Percentiles rank a stretch among this genome's conserved stretches.
Evolutionary conservation across 1,140 invertebrate species (phyloP).

Genomic region (Druon quercuslanigerum): DNA sequence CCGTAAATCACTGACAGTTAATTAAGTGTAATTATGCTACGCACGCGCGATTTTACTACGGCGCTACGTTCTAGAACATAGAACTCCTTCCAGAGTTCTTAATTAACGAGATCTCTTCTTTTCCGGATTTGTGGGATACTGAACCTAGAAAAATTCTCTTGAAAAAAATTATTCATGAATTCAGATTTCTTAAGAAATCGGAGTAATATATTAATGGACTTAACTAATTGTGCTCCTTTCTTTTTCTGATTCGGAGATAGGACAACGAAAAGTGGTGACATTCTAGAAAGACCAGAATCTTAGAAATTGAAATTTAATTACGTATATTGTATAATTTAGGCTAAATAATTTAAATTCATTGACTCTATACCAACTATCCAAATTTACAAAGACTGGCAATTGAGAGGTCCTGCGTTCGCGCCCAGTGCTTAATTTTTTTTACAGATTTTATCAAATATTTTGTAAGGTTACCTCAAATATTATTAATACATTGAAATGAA

Average conservation of each 20-base stretch:
- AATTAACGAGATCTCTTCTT: conserved; percentile 24
- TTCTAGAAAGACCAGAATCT: not conserved
- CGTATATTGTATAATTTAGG: too few species aligned
- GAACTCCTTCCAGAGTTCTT: conserved; percentile 17
- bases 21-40: conserved; percentile 29
- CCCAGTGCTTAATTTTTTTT: too few species aligned
- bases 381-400: too few species aligned
- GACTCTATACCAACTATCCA: too few species aligned
- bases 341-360: too few species aligned
- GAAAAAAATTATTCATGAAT: not conserved
- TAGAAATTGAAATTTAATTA: not conserved
- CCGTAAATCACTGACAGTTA: conserved; percentile 27
- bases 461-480: too few species aligned
- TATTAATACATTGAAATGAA: too few species aligned
- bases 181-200: not conserved
- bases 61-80: conserved; percentile 19
- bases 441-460: too few species aligned
- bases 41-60: conserved; percentile 17
- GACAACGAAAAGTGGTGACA: not conserved
- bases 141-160: not conserved
- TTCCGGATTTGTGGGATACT: conserved; percentile 9
- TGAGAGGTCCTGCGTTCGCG: too few species aligned
- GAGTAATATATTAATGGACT: not conserved
- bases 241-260: not conserved
- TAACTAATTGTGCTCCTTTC: not conserved